Evolutionary conservation across 2,797 vertebrate species (phyloP), one percentile per base, ranked within the genome.

Genomic region (Prionace glauca): DNA sequence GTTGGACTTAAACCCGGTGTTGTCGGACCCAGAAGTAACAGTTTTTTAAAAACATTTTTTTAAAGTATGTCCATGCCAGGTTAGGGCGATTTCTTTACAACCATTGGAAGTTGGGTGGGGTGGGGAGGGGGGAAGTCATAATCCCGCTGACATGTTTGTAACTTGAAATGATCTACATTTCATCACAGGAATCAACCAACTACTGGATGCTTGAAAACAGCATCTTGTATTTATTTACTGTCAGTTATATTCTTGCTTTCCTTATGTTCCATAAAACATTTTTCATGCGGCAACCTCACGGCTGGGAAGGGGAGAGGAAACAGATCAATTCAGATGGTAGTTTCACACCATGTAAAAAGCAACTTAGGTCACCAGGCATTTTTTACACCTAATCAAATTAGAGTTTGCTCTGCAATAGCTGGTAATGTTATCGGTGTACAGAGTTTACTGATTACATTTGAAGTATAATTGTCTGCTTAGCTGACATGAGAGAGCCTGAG

Each of bases 381-480:
- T 72, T 32, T 77, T 50, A 18, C 71, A 95, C 69, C 45, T 91
- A n/a, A 16, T 95, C 41, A 77, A 74, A 74, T 74, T 74, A n/a
- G 22, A 94, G 45, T 56, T 95, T 74, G 45, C 69, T 77, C 71
- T 74, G 93, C 71, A 95, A 74, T 24, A 56, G 50, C 72, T 24
- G 69, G 92, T 72, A 74, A 95, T 95, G 71, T 95, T 95, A 95
- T 77, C 45, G 50, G 71, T 74, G 69, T 14, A 32, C 45, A 69
- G 56, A 94, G 36, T 72, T 95, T 95, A 69, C 93, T 74, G 93
- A 77, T 95, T 74, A 72, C 71, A 95, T 94, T 67, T 26, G 36
- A 94, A 71, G 67, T 41, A 94, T 45, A 71, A 50, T 95, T 95
- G 93, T 77, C 93, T 74, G 22, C 71, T 95, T 74, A 95, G 29